These are phyloP conservation scores for Drosophila mimetica DNA, from an alignment of 2,888 invertebrate genomes.

Conservation along the genomic window DNA sequence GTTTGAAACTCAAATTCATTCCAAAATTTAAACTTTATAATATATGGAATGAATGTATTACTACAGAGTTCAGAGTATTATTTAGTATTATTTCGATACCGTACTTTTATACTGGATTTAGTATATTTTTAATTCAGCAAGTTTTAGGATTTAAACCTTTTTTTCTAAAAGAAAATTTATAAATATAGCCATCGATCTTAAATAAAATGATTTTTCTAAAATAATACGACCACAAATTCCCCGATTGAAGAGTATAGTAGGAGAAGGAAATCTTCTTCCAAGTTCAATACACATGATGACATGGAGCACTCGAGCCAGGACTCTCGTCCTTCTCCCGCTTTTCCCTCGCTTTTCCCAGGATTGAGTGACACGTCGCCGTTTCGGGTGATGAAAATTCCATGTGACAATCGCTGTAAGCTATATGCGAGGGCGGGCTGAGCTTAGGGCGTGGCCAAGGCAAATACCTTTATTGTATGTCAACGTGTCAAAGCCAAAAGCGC, in stretches of 20 bases:
- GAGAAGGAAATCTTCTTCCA: constrained; percentile 11
- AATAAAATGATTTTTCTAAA: no score
- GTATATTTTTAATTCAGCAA: no score
- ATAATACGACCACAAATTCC: neutral
- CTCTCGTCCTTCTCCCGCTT: neutral
- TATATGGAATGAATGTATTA: no score
- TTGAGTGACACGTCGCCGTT: constrained; percentile 37
- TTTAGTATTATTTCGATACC: no score
- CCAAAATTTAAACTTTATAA: no score
- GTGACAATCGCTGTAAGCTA: constrained; percentile 74
- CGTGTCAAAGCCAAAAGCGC: constrained; percentile 79
- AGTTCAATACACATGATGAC: constrained; percentile 78
- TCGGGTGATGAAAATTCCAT: constrained; percentile 70
- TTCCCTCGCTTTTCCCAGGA: neutral
- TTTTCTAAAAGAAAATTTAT: no score
- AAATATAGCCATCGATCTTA: no score
- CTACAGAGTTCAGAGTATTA: no score
- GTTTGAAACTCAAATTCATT: no score
- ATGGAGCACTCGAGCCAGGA: constrained; percentile 57
- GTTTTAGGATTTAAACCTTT: no score
- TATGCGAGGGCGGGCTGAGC: constrained; percentile 27
- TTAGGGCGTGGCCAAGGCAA: constrained; percentile 39
- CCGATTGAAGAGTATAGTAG: neutral
- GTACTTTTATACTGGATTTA: no score
- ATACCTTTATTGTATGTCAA: constrained; percentile 78